These are phyloP conservation scores for Pristionchus pacificus DNA, from an alignment of 1,140 invertebrate genomes.

Conservation along the genomic window DNA sequence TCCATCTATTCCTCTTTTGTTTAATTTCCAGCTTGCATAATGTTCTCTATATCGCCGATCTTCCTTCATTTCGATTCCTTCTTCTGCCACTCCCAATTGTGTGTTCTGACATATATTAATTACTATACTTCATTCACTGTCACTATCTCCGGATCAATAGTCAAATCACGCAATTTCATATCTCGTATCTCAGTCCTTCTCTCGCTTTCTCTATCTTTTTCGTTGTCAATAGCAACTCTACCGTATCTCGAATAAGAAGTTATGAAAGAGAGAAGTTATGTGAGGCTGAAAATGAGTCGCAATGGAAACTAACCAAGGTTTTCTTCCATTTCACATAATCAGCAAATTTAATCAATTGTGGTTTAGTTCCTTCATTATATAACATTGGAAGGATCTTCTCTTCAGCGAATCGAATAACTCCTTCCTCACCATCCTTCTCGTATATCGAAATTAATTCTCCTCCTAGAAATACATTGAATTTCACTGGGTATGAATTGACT, in stretches of 20 bases:
- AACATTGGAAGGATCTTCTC: conserved; percentile 82
- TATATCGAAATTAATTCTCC: conserved; percentile 68
- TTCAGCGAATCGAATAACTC: conserved; percentile 77
- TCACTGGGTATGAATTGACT: too few species aligned
- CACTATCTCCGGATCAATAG: too few species aligned
- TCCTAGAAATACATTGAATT: conserved; percentile 59
- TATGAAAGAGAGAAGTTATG: too few species aligned
- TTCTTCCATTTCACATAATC: conserved; percentile 90
- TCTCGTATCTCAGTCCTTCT: conserved; percentile 4
- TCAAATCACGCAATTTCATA: too few species aligned
- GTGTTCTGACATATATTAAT: conserved; percentile 39
- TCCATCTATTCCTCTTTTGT: conserved; percentile 85
- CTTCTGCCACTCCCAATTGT: conserved; percentile 49
- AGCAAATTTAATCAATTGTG: conserved; percentile 74
- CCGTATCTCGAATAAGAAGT: too few species aligned
- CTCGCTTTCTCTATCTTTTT: too few species aligned
- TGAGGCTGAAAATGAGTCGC: too few species aligned
- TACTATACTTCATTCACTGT: neutral
- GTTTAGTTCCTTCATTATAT: conserved; percentile 81
- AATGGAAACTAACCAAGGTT: conserved; percentile 65
- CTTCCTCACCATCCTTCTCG: conserved; percentile 66
- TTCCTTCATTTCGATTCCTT: conserved; percentile 33
- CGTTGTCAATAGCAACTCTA: too few species aligned
- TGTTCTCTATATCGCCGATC: conserved; percentile 62
- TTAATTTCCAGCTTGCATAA: conserved; percentile 92